Evolutionary conservation across 2,888 invertebrate species (phyloP).

Genomic region (Lamellibrachia columna): DNA sequence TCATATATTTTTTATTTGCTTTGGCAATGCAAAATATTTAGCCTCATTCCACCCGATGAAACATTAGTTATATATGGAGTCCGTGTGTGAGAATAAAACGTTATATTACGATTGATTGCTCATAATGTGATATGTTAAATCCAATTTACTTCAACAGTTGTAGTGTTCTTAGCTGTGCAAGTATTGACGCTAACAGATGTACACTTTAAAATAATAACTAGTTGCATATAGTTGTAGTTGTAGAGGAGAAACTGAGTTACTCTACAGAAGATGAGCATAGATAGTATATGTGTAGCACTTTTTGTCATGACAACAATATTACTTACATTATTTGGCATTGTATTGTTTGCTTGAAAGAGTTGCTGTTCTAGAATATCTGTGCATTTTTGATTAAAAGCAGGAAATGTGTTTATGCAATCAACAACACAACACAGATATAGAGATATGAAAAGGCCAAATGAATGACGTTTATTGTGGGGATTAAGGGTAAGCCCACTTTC

Average conservation of each 20-base stretch:
- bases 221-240: no score
- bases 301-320: not conserved
- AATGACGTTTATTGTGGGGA: no score
- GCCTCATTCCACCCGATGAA: not conserved
- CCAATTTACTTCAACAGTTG: not conserved
- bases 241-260: no score
- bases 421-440: no score
- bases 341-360: constrained; percentile 8
- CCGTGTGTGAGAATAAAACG: not conserved
- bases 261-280: no score
- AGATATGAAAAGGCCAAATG: no score
- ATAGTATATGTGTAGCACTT: no score
- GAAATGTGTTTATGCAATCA: no score
- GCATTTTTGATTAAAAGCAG: not conserved
- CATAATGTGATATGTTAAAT: not conserved
- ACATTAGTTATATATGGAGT: not conserved
- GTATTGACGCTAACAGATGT: no score
- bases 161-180: not conserved
- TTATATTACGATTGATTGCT: not conserved
- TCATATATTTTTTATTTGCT: not conserved
- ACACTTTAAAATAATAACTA: no score
- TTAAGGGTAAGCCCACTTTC: no score
- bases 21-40: not conserved
- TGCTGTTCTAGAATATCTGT: not conserved
- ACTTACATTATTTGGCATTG: not conserved